These are phyloP conservation scores for Endomychus coccineus DNA, from an alignment of 2,888 invertebrate species.

Conservation along the genomic window DNA sequence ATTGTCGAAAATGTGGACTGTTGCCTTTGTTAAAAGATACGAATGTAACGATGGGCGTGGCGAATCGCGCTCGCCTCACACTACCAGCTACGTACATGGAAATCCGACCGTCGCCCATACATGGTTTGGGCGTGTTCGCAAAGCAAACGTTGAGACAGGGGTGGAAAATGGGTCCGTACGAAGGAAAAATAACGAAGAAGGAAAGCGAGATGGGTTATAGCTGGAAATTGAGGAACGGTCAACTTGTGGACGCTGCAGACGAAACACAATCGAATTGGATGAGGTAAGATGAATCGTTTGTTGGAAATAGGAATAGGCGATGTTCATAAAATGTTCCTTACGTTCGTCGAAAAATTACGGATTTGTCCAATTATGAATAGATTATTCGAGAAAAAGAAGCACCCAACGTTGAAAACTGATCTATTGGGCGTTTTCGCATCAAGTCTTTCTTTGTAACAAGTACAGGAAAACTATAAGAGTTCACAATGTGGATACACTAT, in stretches of 20 bases:
- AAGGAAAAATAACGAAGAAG: conserved; percentile 21
- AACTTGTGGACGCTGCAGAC: conserved; percentile 43
- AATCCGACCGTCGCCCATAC: conserved; percentile 22
- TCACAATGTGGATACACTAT: no score
- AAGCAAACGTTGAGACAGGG: conserved; percentile 20
- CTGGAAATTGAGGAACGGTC: conserved; percentile 24
- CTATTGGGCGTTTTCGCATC: no score
- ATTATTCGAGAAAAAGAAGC: no score
- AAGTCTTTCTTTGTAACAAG: no score
- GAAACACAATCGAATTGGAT: conserved; percentile 48
- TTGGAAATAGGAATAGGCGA: no score
- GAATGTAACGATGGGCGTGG: conserved; percentile 18
- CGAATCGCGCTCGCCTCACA: conserved; percentile 25
- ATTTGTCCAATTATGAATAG: no score
- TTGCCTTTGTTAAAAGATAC: conserved; percentile 18
- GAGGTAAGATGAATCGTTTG: conserved; percentile 49
- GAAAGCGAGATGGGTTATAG: conserved; percentile 21
- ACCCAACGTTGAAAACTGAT: no score
- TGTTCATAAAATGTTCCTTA: no score
- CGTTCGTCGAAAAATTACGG: no score
- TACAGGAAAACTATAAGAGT: no score
- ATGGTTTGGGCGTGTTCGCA: conserved; percentile 28
- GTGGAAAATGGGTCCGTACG: conserved; percentile 27
- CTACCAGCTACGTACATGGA: conserved; percentile 21
- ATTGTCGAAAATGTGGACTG: conserved; percentile 23